These are phyloP conservation scores for Bagarius yarrelli DNA, from an alignment of 2,113 vertebrate species.

Conservation along the genomic window DNA sequence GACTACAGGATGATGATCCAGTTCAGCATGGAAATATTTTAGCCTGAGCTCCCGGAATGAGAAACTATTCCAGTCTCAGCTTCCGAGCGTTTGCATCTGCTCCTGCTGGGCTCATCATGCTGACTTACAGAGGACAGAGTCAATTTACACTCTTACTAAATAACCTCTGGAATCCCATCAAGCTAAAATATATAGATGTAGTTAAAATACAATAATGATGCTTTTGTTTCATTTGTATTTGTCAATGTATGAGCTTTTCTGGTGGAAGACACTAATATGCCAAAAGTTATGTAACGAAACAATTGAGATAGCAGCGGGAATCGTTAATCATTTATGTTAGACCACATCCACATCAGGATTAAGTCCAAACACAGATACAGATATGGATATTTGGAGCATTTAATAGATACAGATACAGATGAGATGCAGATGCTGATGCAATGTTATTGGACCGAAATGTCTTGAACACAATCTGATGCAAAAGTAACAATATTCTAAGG, in stretches of 20 bases:
- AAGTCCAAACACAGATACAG: background rate
- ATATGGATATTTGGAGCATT: background rate
- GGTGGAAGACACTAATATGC: background rate
- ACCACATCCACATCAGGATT: background rate
- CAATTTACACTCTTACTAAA: background rate
- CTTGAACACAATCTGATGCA: background rate
- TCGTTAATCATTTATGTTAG: background rate
- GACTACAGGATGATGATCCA: slow-evolving; percentile 43
- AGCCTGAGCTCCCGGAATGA: slow-evolving; percentile 9
- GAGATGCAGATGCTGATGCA: background rate
- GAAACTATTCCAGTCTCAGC: background rate
- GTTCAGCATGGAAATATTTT: slow-evolving; percentile 39
- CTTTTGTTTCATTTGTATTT: background rate
- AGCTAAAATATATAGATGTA: background rate
- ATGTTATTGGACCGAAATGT: background rate
- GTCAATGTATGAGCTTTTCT: background rate
- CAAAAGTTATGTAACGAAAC: background rate
- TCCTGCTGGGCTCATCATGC: background rate
- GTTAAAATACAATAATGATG: background rate
- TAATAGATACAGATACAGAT: background rate
- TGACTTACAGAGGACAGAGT: background rate
- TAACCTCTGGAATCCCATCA: background rate
- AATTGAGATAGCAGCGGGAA: background rate
- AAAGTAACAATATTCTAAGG: background rate
- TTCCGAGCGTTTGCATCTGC: background rate